A percentile compares a stretch with the other conserved stretches of the same genome.
These are phyloP conservation scores for Genyomyrus donnyi DNA, from an alignment of 2,113 vertebrate species.

Conservation along the genomic window DNA sequence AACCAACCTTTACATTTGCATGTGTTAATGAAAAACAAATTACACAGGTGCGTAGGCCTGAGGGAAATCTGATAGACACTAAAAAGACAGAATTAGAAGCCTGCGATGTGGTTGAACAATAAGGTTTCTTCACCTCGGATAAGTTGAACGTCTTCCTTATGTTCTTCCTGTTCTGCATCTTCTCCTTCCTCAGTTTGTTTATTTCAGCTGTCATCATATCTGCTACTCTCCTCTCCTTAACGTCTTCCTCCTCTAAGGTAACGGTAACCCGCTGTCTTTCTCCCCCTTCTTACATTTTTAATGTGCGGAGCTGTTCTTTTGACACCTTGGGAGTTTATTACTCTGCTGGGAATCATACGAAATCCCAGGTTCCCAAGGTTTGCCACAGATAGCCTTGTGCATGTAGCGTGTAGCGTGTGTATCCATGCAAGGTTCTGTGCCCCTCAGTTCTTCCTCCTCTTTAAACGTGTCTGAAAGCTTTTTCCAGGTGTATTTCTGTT, in stretches of 20 bases:
- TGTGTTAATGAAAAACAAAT: too few species aligned
- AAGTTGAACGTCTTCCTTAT: neutral
- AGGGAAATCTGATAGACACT: neutral
- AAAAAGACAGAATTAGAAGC: neutral
- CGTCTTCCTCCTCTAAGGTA: constrained; percentile 23
- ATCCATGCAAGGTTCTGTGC: neutral
- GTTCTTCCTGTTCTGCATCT: neutral
- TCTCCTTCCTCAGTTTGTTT: constrained; percentile 28
- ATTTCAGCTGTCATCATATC: constrained; percentile 30
- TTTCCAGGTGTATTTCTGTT: neutral
- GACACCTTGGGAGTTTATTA: neutral
- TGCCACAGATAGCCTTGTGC: neutral
- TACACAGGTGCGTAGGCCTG: neutral
- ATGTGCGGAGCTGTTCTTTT: neutral
- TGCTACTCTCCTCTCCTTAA: constrained; percentile 32
- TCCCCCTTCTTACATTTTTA: constrained; percentile 8
- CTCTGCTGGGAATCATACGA: neutral
- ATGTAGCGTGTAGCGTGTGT: neutral
- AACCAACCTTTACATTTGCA: neutral
- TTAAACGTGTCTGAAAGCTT: neutral
- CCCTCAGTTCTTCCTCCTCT: neutral
- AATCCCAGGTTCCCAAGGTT: neutral
- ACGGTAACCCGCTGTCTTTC: neutral
- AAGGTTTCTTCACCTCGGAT: neutral
- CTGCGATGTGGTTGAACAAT: neutral